These are phyloP conservation scores for Gymnosoma rotundatum DNA, from an alignment of 2,888 invertebrate genomes.

Conservation along the genomic window DNA sequence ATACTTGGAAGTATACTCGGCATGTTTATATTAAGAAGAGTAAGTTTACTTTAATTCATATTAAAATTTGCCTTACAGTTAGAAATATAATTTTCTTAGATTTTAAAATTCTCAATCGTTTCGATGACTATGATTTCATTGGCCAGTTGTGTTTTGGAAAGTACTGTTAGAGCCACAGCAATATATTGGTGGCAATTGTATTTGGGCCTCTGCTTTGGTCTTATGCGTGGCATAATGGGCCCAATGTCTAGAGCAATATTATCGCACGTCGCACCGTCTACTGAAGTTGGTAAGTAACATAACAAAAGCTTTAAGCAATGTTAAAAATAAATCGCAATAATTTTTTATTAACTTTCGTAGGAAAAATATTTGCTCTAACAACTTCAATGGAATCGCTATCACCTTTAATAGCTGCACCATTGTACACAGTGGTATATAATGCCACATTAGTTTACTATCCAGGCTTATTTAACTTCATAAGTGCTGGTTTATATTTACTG, in stretches of 20 bases:
- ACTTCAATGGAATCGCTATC: slow-evolving; percentile 86
- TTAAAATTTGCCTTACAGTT: background rate
- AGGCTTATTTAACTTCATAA: slow-evolving; percentile 85
- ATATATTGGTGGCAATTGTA: slow-evolving; percentile 79
- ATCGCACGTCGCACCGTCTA: slow-evolving; percentile 79
- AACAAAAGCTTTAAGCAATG: background rate
- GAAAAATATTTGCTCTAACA: slow-evolving; percentile 87
- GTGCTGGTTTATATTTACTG: slow-evolving; percentile 82
- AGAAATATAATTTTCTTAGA: slow-evolving; percentile 62
- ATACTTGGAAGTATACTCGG: slow-evolving; percentile 85
- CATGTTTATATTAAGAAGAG: slow-evolving; percentile 84
- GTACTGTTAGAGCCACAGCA: slow-evolving; percentile 80
- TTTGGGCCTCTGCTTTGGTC: slow-evolving; percentile 77
- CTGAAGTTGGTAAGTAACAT: slow-evolving; percentile 81
- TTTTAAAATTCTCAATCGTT: slow-evolving; percentile 78
- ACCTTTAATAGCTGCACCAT: slow-evolving; percentile 85
- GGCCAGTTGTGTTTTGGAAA: slow-evolving; percentile 79
- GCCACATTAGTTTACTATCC: slow-evolving; percentile 83
- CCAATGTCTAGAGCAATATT: slow-evolving; percentile 82
- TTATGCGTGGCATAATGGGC: slow-evolving; percentile 79
- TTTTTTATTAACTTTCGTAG: slow-evolving; percentile 66
- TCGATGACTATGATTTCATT: slow-evolving; percentile 78
- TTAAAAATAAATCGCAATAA: background rate
- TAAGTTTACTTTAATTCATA: slow-evolving; percentile 64
- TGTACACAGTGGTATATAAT: slow-evolving; percentile 86